Percentiles rank a stretch among this genome's conserved stretches.
phyloP scores from a whole-genome alignment of 2,113 vertebrate species.

The Rattus rattus region DNA sequence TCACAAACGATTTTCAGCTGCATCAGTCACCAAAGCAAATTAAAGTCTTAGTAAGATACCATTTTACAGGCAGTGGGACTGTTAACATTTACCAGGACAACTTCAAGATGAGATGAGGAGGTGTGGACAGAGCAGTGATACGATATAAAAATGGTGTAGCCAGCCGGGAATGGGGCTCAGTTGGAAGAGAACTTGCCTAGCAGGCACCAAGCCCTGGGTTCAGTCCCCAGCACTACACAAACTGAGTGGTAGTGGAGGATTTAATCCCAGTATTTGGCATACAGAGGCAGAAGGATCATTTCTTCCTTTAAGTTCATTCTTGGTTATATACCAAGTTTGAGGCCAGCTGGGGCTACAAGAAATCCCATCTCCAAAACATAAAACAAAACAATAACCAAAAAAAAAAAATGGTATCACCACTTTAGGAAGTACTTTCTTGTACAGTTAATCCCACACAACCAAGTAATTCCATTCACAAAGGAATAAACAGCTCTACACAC shows the following conservation, averaged over 20 bases:
- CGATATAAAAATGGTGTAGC: not conserved
- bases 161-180: not conserved
- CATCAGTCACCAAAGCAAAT: not conserved
- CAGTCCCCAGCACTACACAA: not conserved
- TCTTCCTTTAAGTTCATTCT: not conserved
- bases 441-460: not conserved
- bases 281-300: not conserved
- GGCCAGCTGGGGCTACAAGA: not conserved
- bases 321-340: not conserved
- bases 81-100: slow-evolving; percentile 19
- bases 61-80: not conserved
- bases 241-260: no score
- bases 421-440: not conserved
- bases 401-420: not conserved
- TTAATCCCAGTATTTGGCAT: not conserved
- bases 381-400: not conserved
- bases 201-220: not conserved
- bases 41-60: not conserved
- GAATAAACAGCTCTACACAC: not conserved
- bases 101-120: not conserved
- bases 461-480: not conserved
- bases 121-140: no score
- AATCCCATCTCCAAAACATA: not conserved
- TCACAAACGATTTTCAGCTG: not conserved
- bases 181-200: not conserved